Evolutionary conservation across 2,888 invertebrate species (phyloP), one percentile per base, ranked within the genome.

Genomic region (Slavum lentiscoides): DNA sequence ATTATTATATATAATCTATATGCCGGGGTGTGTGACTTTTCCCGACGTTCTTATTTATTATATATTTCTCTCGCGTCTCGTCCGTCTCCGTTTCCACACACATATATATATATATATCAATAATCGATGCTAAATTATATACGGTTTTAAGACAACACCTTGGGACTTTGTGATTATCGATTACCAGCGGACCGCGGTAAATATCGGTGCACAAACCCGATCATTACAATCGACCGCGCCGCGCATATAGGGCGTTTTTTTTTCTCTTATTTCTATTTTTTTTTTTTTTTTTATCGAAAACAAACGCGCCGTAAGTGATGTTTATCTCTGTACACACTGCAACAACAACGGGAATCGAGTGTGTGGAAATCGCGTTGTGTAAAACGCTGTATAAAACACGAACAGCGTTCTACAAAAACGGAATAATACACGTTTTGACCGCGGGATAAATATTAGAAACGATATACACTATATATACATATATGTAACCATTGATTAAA

Each of bases 141-240:
- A 80, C 72, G 2, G 19, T 43, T 43, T 72, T 80, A 80, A 80
- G 72, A 66, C 72, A 72, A 62, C 30, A 30, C 30, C 30, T 30
- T 30, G 4, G 4, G 72, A 55, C 80, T 66, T 43, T 80, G 64
- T 80, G 64, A 80, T 80, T 23, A 80, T 72, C 80, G 80, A 80
- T 80, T 66, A 58, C 39, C 30, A 30, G 2, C 64, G 64, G 43
- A 67, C 67, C 58, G 13, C 62, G 30, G 37, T 8, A 13, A 19
- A 4, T 30, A 30, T 30, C 30, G 30, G 2, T 9, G 49, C 74
- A 19, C 39, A 23, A 67, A 66, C 74, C 49, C 75, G 75, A 76
- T 76, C 67, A 76, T 76, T 76, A 76, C n/a, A n/a, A n/a, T n/a
- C n/a, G n/a, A n/a, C n/a, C n/a, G n/a, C 30, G 30, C 30, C 30